Conservation (phyloP, 2,797 vertebrate genomes). For the Catharus ustulatus region DNA sequence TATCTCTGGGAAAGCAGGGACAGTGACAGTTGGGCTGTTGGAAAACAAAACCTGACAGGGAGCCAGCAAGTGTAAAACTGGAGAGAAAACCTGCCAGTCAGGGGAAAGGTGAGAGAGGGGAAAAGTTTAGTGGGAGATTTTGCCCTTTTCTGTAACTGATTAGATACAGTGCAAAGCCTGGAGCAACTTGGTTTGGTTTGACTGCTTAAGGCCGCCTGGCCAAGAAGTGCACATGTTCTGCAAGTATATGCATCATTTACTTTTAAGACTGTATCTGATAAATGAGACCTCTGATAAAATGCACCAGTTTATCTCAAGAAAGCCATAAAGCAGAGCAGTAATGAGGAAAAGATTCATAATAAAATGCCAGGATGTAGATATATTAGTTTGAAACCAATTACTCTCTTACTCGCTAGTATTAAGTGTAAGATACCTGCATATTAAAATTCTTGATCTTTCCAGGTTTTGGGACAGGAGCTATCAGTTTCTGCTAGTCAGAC, state of each 20-base stretch:
- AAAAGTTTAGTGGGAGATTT: conserved; percentile 29
- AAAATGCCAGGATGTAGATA: not conserved
- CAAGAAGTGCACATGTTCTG: not conserved
- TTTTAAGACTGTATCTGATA: not conserved
- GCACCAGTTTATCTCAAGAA: conserved; percentile 15
- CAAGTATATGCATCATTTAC: not conserved
- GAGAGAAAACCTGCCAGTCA: conserved; percentile 30
- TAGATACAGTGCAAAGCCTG: not conserved
- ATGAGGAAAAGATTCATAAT: not conserved
- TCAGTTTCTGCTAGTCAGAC: not conserved
- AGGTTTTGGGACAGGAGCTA: not conserved
- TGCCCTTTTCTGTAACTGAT: not conserved
- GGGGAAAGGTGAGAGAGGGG: conserved; percentile 43
- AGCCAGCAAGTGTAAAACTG: not conserved
- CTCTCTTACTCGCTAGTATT: not conserved
- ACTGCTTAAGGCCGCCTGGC: not conserved
- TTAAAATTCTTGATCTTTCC: not conserved
- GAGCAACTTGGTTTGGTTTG: not conserved
- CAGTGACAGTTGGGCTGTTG: conserved; percentile 11
- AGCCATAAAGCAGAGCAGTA: conserved; percentile 4
- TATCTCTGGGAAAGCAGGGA: conserved; percentile 52
- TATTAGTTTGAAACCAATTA: not conserved
- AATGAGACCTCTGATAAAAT: not conserved
- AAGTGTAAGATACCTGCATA: not conserved
- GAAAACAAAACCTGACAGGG: conserved; percentile 25